Percentiles rank a stretch among this genome's conserved stretches.
These are phyloP conservation scores for Porites lutea DNA, from an alignment of 64 coral and sea anemone genomes.

Conservation along the genomic window DNA sequence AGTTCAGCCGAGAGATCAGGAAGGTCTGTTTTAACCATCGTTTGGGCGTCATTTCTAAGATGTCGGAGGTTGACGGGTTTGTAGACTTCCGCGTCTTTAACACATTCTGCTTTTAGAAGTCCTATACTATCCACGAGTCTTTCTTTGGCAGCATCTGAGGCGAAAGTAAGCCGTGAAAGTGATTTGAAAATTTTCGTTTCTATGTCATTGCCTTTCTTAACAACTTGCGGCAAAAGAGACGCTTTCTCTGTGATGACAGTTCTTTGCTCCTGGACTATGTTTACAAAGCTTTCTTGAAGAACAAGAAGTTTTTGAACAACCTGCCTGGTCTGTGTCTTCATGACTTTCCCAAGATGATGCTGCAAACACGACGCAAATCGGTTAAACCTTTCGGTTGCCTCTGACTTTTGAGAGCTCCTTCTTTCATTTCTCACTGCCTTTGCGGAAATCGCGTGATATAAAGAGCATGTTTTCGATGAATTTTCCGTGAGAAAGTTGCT, in stretches of 20 bases:
- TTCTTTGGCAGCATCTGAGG: neutral
- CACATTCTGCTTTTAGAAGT: neutral
- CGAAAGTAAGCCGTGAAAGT: neutral
- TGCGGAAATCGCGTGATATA: conserved; percentile 32
- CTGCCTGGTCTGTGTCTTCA: neutral
- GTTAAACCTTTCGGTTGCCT: neutral
- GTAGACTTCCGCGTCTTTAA: neutral
- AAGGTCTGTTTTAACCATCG: conserved; percentile 13
- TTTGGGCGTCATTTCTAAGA: neutral
- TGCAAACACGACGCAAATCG: neutral
- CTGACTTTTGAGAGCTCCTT: neutral
- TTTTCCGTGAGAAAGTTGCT: neutral
- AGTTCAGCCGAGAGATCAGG: neutral
- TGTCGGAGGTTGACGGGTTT: neutral
- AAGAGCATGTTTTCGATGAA: neutral
- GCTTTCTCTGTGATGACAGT: neutral
- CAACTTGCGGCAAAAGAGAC: neutral
- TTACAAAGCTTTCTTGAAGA: conserved; percentile 42
- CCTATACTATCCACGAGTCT: neutral
- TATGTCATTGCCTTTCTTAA: neutral
- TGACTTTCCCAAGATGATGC: neutral
- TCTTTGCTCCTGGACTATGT: conserved; percentile 26
- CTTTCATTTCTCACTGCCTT: conserved; percentile 5
- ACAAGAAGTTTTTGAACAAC: conserved; percentile 26
- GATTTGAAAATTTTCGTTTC: neutral